Evolutionary conservation across 2,888 invertebrate species (phyloP).

Genomic region (Drosophila austrosaltans): DNA sequence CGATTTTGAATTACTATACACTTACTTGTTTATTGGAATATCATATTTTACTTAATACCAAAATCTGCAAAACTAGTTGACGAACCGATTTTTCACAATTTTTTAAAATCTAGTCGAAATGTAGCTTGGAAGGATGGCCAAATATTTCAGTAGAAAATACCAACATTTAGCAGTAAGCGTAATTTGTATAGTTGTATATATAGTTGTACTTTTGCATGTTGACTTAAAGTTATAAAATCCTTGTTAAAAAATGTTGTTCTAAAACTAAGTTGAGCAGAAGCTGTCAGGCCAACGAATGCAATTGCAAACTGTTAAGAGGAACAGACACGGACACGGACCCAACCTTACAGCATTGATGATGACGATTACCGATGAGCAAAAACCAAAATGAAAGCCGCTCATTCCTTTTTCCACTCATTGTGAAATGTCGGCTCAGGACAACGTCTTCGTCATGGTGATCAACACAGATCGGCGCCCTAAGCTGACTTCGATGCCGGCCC

Average conservation of each 20-base stretch:
- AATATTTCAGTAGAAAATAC: too few relatives aligned
- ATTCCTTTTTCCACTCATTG: slow-evolving; percentile 42
- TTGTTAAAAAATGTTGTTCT: not conserved
- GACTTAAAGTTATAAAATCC: too few relatives aligned
- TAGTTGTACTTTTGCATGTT: too few relatives aligned
- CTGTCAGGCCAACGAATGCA: slow-evolving; percentile 44
- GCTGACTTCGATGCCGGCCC: slow-evolving; percentile 42
- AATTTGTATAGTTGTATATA: too few relatives aligned
- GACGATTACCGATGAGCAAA: slow-evolving; percentile 44
- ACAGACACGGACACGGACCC: slow-evolving; percentile 15
- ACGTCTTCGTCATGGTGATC: slow-evolving; percentile 53
- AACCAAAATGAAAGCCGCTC: slow-evolving; percentile 46
- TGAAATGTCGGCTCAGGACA: slow-evolving; percentile 53
- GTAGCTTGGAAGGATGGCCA: too few relatives aligned
- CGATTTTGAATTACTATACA: too few relatives aligned
- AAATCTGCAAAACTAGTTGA: too few relatives aligned
- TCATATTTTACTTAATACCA: too few relatives aligned
- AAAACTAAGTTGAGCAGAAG: slow-evolving; percentile 43
- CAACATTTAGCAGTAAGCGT: too few relatives aligned
- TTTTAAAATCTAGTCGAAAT: too few relatives aligned
- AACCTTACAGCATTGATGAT: slow-evolving; percentile 20
- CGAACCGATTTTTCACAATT: too few relatives aligned
- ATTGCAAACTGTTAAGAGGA: slow-evolving; percentile 29
- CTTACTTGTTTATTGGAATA: too few relatives aligned
- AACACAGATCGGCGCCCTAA: slow-evolving; percentile 65